phyloP scores from a whole-genome alignment of 2,113 vertebrate species.

The Poeciliopsis prolifica region DNA sequence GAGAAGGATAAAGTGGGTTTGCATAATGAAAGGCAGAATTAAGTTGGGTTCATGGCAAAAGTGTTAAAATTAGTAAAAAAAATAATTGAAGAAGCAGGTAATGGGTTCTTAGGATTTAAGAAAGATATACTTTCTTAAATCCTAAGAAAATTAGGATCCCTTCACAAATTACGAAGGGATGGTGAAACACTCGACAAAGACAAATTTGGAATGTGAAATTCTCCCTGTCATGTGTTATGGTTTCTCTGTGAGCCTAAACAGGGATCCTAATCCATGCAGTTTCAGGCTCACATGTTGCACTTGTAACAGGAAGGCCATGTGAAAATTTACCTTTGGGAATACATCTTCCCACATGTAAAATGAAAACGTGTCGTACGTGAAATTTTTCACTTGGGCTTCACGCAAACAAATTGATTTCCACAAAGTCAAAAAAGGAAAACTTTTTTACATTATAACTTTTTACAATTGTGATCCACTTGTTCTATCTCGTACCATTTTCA shows the following conservation, averaged over 20 bases:
- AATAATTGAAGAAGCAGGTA: background rate
- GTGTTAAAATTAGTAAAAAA: slow-evolving; percentile 1
- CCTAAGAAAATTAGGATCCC: no score
- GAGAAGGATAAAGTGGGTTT: background rate
- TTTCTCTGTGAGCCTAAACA: background rate
- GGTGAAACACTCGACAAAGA: slow-evolving; percentile 14
- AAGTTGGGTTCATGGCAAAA: background rate
- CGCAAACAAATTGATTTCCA: background rate
- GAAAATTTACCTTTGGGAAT: background rate
- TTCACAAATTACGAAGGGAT: slow-evolving; percentile 3
- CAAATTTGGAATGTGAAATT: background rate
- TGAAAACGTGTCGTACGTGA: background rate
- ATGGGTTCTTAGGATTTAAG: slow-evolving; percentile 11
- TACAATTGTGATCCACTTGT: no score
- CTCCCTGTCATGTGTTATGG: background rate
- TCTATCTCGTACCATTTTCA: no score
- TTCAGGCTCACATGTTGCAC: background rate
- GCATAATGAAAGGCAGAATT: slow-evolving; percentile 16
- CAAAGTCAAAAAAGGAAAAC: background rate
- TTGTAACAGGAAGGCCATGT: background rate
- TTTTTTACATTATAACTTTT: no score
- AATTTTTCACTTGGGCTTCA: background rate
- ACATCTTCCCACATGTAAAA: background rate
- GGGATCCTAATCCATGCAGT: background rate
- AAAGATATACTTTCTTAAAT: background rate